Percentiles rank a stretch among this genome's conserved stretches.
phyloP scores from a whole-genome alignment of 2,888 invertebrate species.

The Kuschelorhynchus macadamiae region DNA sequence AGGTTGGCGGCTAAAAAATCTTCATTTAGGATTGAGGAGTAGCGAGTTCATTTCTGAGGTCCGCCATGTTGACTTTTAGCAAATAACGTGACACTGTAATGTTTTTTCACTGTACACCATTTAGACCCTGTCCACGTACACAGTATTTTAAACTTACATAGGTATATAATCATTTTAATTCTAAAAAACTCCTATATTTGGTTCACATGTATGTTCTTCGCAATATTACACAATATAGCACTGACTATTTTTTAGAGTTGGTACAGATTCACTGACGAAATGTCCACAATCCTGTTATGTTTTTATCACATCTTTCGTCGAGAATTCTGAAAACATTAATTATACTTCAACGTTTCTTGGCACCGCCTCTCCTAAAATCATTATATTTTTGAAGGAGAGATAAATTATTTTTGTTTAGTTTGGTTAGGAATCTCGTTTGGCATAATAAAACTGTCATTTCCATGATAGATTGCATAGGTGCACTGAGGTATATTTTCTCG shows the following conservation, averaged over 20 bases:
- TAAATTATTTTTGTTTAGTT: conserved; percentile 24
- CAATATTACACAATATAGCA: conserved; percentile 11
- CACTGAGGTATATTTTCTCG: no score
- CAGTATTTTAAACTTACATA: no score
- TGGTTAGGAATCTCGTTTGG: conserved; percentile 33
- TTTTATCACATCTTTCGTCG: not conserved
- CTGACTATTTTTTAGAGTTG: conserved; percentile 5
- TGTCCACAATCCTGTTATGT: conserved; percentile 13
- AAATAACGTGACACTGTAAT: no score
- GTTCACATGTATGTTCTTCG: no score
- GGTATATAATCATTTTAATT: no score
- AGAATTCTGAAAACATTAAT: conserved; percentile 25
- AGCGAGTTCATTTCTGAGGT: conserved; percentile 8
- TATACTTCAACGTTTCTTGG: conserved; percentile 19
- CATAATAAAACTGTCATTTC: conserved; percentile 33
- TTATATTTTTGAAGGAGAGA: conserved; percentile 4
- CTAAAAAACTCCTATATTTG: no score
- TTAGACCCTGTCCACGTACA: no score
- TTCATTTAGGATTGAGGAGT: not conserved
- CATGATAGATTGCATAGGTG: conserved; percentile 15
- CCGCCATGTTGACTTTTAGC: no score
- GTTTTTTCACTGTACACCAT: no score
- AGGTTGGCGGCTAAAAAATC: conserved; percentile 56
- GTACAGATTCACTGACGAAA: conserved; percentile 11
- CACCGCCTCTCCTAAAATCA: conserved; percentile 17